These are phyloP conservation scores for Bombus turneri DNA, from an alignment of 1,140 invertebrate genomes.

Conservation along the genomic window DNA sequence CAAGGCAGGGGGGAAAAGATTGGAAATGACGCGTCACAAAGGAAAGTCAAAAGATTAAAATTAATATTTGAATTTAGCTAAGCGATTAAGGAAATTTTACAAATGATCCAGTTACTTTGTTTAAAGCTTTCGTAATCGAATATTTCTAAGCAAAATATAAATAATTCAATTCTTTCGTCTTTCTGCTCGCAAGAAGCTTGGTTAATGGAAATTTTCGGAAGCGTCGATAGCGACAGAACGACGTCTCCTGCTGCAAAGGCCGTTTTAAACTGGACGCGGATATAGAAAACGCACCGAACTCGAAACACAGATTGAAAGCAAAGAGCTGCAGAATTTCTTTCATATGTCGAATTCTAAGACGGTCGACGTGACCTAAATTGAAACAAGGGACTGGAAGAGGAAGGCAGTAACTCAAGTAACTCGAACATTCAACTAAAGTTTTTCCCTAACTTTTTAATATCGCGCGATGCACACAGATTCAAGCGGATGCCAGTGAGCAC, in stretches of 20 bases:
- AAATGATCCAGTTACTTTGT: neutral
- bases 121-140: neutral
- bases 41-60: no score
- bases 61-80: no score
- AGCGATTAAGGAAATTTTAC: neutral
- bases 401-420: conserved; percentile 18
- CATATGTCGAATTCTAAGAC: conserved; percentile 8
- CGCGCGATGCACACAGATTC: neutral
- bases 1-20: no score
- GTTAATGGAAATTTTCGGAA: neutral
- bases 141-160: fast-evolving
- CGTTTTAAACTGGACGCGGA: neutral
- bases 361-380: conserved; percentile 19
- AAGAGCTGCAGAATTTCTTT: conserved; percentile 1
- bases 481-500: neutral
- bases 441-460: conserved; percentile 32
- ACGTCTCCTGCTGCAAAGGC: neutral
- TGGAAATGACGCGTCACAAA: no score
- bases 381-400: neutral
- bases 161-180: neutral
- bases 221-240: neutral
- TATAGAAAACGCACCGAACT: neutral
- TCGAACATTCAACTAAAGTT: conserved; percentile 21
- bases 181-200: neutral
- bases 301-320: neutral